phyloP scores from a whole-genome alignment of 2,797 vertebrate species.

The Merluccius polli region DNA sequence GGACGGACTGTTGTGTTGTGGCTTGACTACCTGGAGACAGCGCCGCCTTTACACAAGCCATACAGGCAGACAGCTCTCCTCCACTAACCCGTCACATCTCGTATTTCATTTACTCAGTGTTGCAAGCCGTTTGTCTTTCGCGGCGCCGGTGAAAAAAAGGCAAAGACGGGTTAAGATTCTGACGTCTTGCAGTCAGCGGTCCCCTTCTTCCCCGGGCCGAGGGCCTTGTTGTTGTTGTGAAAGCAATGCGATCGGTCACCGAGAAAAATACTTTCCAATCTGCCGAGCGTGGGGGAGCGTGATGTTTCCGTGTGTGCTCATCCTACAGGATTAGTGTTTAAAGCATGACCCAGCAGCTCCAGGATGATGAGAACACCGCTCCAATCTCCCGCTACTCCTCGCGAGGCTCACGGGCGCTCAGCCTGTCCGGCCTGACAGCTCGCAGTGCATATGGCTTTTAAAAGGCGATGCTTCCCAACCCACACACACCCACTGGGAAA shows the following conservation, averaged over 20 bases:
- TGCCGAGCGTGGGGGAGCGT: conserved; percentile 50
- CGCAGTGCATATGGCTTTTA: conserved; percentile 28
- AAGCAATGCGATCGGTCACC: conserved; percentile 36
- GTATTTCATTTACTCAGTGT: background rate
- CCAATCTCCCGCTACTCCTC: conserved; percentile 49
- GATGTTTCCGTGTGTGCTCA: conserved; percentile 59
- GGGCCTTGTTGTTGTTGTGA: conserved; percentile 3
- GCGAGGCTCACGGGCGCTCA: conserved; percentile 34
- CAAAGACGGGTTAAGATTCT: background rate
- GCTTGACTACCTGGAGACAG: background rate
- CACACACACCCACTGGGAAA: background rate
- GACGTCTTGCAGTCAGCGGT: background rate
- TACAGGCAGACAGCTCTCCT: background rate
- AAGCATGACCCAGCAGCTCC: conserved; percentile 57
- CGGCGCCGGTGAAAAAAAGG: background rate
- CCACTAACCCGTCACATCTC: background rate
- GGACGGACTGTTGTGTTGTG: background rate
- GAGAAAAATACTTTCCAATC: conserved; percentile 41
- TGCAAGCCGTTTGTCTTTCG: background rate
- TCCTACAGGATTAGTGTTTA: conserved; percentile 68
- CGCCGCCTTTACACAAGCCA: background rate
- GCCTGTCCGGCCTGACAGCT: conserved; percentile 23
- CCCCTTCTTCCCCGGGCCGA: background rate
- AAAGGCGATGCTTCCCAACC: background rate
- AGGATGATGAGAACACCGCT: conserved; percentile 62